Evolutionary conservation across 2,888 invertebrate species (phyloP).

Genomic region (Lypha dubia): DNA sequence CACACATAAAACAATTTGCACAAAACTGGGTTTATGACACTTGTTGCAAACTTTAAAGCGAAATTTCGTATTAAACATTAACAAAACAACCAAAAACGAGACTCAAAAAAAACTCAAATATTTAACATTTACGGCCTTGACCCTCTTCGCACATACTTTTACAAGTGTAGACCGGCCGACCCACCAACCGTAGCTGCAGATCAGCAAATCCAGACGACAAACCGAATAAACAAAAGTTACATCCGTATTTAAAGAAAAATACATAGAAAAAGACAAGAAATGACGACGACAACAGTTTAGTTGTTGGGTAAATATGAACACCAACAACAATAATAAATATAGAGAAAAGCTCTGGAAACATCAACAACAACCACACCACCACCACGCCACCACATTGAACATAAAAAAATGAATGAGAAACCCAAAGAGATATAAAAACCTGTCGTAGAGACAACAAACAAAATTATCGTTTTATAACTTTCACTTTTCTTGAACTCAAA

Average conservation of each 20-base stretch:
- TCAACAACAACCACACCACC: background rate
- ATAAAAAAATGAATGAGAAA: background rate
- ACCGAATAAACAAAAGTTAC: conserved; percentile 44
- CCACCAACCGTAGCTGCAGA: background rate
- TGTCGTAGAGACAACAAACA: conserved; percentile 34
- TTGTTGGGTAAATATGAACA: conserved; percentile 26
- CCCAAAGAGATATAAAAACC: conserved; percentile 13
- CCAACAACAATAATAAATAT: background rate
- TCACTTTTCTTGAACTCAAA: conserved; percentile 53
- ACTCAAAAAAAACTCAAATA: conserved; percentile 40
- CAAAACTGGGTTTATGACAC: conserved; percentile 16
- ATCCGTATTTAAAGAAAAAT: conserved; percentile 47
- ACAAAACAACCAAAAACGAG: background rate
- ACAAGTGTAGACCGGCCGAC: background rate
- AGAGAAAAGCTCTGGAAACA: background rate
- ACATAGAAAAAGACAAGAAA: background rate
- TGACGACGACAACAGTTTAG: conserved; percentile 6
- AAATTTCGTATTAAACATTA: background rate
- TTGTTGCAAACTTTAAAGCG: background rate
- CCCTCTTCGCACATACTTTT: conserved; percentile 62
- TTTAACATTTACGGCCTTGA: conserved; percentile 65
- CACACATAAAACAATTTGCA: background rate
- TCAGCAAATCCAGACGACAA: conserved; percentile 2
- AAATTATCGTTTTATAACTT: conserved; percentile 59
- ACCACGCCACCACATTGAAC: background rate